Conservation (phyloP, 2,797 vertebrate genomes). For the Mionectes olivaceus region DNA sequence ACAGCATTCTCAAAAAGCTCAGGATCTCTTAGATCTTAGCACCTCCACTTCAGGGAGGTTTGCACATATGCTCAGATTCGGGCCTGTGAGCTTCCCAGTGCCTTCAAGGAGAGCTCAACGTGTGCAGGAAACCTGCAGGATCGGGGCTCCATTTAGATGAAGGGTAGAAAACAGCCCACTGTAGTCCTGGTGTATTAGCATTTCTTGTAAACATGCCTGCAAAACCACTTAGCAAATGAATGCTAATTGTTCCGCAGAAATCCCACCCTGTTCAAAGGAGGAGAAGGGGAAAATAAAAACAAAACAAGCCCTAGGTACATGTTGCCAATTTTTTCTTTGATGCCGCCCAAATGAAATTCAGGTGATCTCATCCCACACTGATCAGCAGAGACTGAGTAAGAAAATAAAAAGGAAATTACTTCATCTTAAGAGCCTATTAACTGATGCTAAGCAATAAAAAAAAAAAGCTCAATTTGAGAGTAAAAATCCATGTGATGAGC, state of each 20-base stretch:
- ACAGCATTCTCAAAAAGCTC: neutral
- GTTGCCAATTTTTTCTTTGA: neutral
- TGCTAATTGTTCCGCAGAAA: neutral
- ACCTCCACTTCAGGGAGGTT: neutral
- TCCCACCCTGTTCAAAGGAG: neutral
- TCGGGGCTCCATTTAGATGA: neutral
- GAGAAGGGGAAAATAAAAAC: neutral
- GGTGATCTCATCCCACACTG: conserved; percentile 4
- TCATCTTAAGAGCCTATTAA: conserved; percentile 9
- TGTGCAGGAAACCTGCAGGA: neutral
- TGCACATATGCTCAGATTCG: neutral
- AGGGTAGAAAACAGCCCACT: neutral
- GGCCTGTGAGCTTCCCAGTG: neutral
- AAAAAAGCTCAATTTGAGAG: neutral
- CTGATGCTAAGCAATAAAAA: neutral
- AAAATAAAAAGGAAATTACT: conserved; percentile 50
- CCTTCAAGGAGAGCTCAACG: neutral
- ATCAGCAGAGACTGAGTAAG: neutral
- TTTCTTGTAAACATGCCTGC: neutral
- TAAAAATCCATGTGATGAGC: neutral
- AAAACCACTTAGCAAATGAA: neutral
- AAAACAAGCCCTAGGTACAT: neutral
- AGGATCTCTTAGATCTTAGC: accelerated
- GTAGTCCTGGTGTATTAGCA: neutral
- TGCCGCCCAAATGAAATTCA: neutral